Evolutionary conservation across 2,888 invertebrate species (phyloP), one percentile per base, ranked within the genome.

Genomic region (Tetragonisca angustula): DNA sequence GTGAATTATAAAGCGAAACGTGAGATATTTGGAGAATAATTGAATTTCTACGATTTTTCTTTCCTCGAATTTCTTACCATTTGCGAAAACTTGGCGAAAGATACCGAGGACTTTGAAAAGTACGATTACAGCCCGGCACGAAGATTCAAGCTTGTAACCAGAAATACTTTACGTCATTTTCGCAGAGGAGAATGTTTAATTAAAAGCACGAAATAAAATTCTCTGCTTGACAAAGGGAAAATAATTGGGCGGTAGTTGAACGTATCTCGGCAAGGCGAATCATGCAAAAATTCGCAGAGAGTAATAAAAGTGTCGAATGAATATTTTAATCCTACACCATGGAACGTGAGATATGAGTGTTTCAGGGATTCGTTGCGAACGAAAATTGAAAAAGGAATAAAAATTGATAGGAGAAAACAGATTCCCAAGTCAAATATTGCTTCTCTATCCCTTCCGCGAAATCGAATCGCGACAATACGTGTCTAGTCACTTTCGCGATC

Each of bases 381-480:
- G 27, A 43, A 62, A 52, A 13, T 50, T 9, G 17, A 21, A 32
- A 73, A 19, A 50, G n/a, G 11, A 50, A 50, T 5, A 4, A 32
- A 27, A 5, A 49, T 11, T 36, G 17, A 27, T 62, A 50, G 27
- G 21, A 62, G 62, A 50, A 17, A 50, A 73, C 9, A 9, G 11
- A 43, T 43, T 27, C 3, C 3, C 17, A 24, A 49, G 1, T 43
- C 32, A 17, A 49, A 21, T 32, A 52, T 50, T 74, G 24, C n/a
- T 52, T 36, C 2, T 43, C 9, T 43, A 11, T 43, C 43, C 19
- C 21, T 21, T 2, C 21, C 65, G n/a, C 4, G 15, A 21, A 56
- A 50, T 75, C 24, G 43, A 75, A 56, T 65, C 3, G 4, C 54
- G 56, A 54, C 43, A 43, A 67, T 75, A 50, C 54, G 6, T 13